Evolutionary conservation across 2,113 vertebrate species (phyloP), one percentile per base, ranked within the genome.

Genomic region (Tychaedon coryphoeus): DNA sequence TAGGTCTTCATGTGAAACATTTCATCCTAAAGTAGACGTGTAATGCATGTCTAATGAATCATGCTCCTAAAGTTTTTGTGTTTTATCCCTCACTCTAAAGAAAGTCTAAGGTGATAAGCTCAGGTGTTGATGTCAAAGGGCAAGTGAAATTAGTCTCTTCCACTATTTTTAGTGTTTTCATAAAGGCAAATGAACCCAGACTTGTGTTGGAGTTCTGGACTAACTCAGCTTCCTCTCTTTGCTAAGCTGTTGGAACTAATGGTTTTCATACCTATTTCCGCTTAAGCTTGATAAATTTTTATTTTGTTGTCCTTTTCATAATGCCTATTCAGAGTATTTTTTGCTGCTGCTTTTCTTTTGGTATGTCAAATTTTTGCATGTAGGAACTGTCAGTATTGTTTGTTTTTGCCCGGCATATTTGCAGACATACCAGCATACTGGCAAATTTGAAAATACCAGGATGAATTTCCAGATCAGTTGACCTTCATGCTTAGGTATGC

Each of bases 391-490:
- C 72, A 54, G 38, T 65, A 56, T 66, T 45, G 18, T 47, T 89
- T 82, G 34, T 48, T 73, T 77, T 86, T 78, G 81, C 40, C 28
- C 50, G 67, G 60, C 34, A 0, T 74, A 33, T 95, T 90, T 80
- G 56, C 76, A 77, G 60, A n/a, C 54, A 33, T 25, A 25, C 45
- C 62, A 48, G 60, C 51, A 33, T 25, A 25, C 45, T 66, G 51
- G 60, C 51, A 93, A 26, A 66, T 71, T 34, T 60, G 40, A 88
- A 96, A 95, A 70, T 66, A 72, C 1, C 20, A 36, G 53, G 54
- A 28, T 92, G 58, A 91, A 42, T 91, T 94, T 95, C 74, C 70
- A 73, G 70, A 85, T 89, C 38, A 51, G 54, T 92, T 95, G 82
- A 79, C 69, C 77, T 86, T 78, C 78, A 60, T 3, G 28, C 81